A percentile compares a stretch with the other conserved stretches of the same genome.
Evolutionary conservation across 2,113 vertebrate species (phyloP).

Genomic region (Cyprinodon tularosa): DNA sequence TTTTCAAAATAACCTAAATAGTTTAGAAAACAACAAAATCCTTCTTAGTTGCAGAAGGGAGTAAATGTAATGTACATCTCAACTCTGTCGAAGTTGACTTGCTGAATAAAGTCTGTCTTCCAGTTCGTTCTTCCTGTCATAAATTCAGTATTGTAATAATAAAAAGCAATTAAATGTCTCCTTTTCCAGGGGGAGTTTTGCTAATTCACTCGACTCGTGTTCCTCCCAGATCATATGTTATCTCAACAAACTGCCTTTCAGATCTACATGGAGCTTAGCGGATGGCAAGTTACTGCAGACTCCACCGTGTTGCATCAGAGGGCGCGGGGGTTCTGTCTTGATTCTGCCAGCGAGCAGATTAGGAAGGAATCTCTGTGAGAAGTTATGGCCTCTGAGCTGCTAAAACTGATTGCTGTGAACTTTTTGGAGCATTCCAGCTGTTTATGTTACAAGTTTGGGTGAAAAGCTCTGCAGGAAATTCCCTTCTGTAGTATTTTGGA

Average conservation of each 20-base stretch:
- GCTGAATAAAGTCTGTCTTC: not conserved
- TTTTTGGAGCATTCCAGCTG: not conserved
- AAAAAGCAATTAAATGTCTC: not conserved
- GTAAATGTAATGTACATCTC: not conserved
- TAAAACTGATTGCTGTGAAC: not conserved
- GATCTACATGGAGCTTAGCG: not conserved
- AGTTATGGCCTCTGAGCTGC: not conserved
- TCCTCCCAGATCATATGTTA: not conserved
- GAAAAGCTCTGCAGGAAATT: not conserved
- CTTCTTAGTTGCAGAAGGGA: too few species aligned
- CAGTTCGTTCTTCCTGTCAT: too few species aligned
- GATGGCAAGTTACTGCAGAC: not conserved
- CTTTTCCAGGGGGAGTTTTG: not conserved
- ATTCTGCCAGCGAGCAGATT: not conserved
- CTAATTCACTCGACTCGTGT: not conserved
- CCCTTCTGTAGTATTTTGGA: constrained; percentile 7
- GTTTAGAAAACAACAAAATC: too few species aligned
- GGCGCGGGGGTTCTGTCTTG: not conserved
- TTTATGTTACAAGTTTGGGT: constrained; percentile 1
- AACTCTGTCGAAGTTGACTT: too few species aligned
- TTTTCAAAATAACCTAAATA: too few species aligned
- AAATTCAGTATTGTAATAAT: too few species aligned
- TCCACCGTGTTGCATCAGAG: not conserved
- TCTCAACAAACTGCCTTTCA: not conserved
- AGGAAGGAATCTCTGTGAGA: not conserved